phyloP scores from a whole-genome alignment of 2,888 invertebrate genomes.

The Polydrusus pterygomalis region DNA sequence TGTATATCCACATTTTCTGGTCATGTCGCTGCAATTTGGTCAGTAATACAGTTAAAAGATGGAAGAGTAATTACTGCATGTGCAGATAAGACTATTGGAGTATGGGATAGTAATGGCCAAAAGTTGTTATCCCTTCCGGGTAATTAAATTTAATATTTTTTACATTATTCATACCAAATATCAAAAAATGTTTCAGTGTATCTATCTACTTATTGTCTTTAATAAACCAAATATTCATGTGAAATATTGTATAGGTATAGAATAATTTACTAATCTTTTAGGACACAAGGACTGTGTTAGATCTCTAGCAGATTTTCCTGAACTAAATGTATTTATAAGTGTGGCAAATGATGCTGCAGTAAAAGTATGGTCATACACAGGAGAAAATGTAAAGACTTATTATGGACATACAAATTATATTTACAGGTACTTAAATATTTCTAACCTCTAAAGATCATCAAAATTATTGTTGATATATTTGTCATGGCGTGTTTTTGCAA shows the following conservation, averaged over 20 bases:
- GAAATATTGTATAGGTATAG: no score
- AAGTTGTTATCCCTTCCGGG: constrained; percentile 80
- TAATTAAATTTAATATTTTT: constrained; percentile 60
- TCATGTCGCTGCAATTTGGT: constrained; percentile 93
- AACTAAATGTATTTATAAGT: constrained; percentile 86
- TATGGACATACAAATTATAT: constrained; percentile 93
- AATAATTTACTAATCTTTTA: constrained; percentile 27
- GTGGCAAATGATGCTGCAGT: constrained; percentile 95
- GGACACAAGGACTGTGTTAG: constrained; percentile 97
- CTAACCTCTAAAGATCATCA: no score
- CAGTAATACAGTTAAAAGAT: constrained; percentile 76
- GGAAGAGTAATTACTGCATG: constrained; percentile 87
- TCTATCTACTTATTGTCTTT: no score
- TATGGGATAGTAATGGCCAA: constrained; percentile 86
- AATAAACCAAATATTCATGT: no score
- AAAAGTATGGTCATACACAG: constrained; percentile 87
- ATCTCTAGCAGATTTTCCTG: constrained; percentile 80
- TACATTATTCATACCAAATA: no score
- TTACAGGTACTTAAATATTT: constrained; percentile 76
- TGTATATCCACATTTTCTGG: constrained; percentile 78
- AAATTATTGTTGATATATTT: no score
- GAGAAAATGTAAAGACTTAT: constrained; percentile 84
- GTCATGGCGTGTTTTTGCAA: no score
- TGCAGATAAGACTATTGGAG: constrained; percentile 92
- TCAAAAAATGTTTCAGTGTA: no score